Conservation (phyloP, 2,797 vertebrate species). For the Philypnodon macrostomus region DNA sequence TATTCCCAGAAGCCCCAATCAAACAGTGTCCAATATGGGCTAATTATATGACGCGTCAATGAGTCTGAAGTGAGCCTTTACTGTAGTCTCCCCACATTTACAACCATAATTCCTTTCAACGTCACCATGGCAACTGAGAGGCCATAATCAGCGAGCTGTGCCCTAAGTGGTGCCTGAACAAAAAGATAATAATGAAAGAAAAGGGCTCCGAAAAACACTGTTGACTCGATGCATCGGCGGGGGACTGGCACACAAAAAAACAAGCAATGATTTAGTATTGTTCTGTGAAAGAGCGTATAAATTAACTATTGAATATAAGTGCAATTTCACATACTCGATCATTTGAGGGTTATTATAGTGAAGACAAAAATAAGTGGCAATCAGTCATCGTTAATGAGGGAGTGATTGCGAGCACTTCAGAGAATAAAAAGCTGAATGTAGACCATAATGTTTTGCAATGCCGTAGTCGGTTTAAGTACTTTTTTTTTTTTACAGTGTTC, state of each 20-base stretch:
- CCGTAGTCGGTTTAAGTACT: conserved; percentile 29
- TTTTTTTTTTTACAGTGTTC: conserved; percentile 18
- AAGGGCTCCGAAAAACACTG: conserved; percentile 33
- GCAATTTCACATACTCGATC: conserved; percentile 47
- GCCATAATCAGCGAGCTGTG: conserved; percentile 42
- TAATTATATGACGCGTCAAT: conserved; percentile 17
- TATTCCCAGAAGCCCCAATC: not conserved
- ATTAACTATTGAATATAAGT: conserved; percentile 48
- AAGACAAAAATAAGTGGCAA: conserved; percentile 57
- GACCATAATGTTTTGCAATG: conserved; percentile 20
- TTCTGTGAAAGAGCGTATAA: conserved; percentile 38
- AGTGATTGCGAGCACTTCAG: conserved; percentile 45
- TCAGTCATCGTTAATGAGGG: conserved; percentile 49
- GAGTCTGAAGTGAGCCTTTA: conserved; percentile 38
- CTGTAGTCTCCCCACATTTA: conserved; percentile 46
- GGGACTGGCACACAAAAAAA: not conserved
- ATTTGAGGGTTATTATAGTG: conserved; percentile 52
- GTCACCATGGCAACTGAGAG: conserved; percentile 69
- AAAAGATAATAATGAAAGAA: conserved; percentile 50
- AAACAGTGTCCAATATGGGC: conserved; percentile 7
- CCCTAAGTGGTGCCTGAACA: conserved; percentile 49
- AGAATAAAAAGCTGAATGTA: conserved; percentile 38
- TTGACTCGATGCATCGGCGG: conserved; percentile 32
- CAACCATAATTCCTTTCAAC: conserved; percentile 45
- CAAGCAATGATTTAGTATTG: conserved; percentile 49